Percentiles rank a stretch among this genome's conserved stretches.
These are phyloP conservation scores for Drosophila suzukii DNA, from an alignment of 1,140 invertebrate genomes.

Conservation along the genomic window DNA sequence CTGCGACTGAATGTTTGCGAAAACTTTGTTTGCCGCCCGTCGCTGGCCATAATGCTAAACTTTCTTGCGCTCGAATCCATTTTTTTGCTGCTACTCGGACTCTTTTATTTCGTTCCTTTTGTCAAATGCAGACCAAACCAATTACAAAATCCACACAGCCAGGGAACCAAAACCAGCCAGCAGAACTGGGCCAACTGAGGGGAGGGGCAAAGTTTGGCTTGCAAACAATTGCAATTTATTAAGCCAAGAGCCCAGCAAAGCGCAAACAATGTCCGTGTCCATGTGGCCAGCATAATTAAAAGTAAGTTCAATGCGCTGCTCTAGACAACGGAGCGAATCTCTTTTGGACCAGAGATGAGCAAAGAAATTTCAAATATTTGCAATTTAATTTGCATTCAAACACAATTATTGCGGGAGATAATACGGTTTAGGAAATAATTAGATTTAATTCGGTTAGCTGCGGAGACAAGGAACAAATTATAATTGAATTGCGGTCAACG, in stretches of 20 bases:
- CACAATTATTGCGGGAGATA: constrained; percentile 28
- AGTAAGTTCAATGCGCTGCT: constrained; percentile 74
- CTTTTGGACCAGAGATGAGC: constrained; percentile 34
- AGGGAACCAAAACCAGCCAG: constrained; percentile 22
- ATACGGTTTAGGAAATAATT: constrained; percentile 26
- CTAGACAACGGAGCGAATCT: constrained; percentile 22
- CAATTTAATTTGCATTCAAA: constrained; percentile 46
- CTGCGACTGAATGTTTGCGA: constrained; percentile 67
- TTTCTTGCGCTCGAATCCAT: constrained; percentile 55
- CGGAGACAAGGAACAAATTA: not conserved
- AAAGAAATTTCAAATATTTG: constrained; percentile 37
- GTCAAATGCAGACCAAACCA: constrained; percentile 79
- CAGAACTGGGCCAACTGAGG: constrained; percentile 52
- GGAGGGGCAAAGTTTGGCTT: constrained; percentile 65
- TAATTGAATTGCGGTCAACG: constrained; percentile 7
- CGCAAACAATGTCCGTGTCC: constrained; percentile 72
- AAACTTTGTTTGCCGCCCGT: constrained; percentile 70
- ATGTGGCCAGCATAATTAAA: constrained; percentile 75
- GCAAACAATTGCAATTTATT: constrained; percentile 83
- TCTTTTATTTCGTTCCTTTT: constrained; percentile 55
- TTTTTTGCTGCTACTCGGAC: constrained; percentile 11
- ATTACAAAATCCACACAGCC: constrained; percentile 69
- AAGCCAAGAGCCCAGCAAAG: constrained; percentile 67
- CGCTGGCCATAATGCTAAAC: constrained; percentile 74
- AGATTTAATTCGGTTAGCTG: constrained; percentile 1